A percentile compares a stretch with the other conserved stretches of the same genome.
phyloP scores from a whole-genome alignment of 2,797 vertebrate genomes.

The Amazona ochrocephala region DNA sequence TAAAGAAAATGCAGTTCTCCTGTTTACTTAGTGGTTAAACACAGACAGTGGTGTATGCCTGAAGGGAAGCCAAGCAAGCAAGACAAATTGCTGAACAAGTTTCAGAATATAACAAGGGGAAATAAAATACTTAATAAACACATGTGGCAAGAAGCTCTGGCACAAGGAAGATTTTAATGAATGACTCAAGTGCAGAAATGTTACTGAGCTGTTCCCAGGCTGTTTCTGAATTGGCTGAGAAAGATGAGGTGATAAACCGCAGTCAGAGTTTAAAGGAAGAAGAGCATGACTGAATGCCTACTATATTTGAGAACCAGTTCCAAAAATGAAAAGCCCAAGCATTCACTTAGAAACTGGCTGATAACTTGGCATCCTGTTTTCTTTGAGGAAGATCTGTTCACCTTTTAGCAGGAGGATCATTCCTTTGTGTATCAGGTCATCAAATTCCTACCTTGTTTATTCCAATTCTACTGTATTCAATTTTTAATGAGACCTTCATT shows the following conservation, averaged over 20 bases:
- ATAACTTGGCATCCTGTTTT: background rate
- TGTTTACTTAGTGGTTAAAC: background rate
- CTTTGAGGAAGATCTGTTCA: background rate
- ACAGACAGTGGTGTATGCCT: background rate
- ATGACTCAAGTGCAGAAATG: conserved; percentile 45
- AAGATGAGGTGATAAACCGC: conserved; percentile 48
- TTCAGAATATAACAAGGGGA: background rate
- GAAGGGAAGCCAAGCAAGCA: background rate
- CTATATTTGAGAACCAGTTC: background rate
- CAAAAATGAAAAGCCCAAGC: background rate
- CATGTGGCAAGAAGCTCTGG: background rate
- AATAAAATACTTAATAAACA: background rate
- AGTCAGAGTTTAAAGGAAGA: conserved; percentile 22
- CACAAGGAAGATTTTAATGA: background rate
- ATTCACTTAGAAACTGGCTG: background rate
- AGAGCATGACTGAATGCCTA: background rate
- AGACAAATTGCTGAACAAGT: background rate
- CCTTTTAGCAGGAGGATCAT: background rate
- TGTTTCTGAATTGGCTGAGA: conserved; percentile 43
- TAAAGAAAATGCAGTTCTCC: background rate
- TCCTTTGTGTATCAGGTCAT: background rate
- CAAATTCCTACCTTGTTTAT: background rate
- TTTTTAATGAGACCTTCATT: background rate
- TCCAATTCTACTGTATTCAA: background rate
- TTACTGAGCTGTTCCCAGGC: conserved; percentile 2